phyloP scores from a whole-genome alignment of 2,888 invertebrate species.

The Lasioglossum malachurum region DNA sequence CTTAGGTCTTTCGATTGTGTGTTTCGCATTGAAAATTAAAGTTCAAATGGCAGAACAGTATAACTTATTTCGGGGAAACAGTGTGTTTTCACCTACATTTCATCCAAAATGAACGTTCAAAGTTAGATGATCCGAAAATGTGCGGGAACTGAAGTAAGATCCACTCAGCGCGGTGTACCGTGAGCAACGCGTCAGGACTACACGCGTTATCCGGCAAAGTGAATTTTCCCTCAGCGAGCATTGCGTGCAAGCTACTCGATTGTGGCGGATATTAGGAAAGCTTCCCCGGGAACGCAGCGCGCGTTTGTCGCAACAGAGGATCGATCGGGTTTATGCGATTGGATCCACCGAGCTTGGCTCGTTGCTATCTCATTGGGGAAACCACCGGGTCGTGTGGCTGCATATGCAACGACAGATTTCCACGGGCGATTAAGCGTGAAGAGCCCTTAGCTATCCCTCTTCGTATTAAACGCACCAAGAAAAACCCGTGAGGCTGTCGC shows the following conservation, averaged over 20 bases:
- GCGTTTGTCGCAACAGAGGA: conserved; percentile 26
- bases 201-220: not conserved
- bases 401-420: conserved; percentile 44
- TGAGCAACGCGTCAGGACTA: not conserved
- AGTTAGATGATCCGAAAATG: not conserved
- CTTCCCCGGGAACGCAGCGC: not conserved
- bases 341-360: conserved; percentile 24
- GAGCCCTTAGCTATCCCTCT: conserved; percentile 28
- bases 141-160: not conserved
- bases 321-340: conserved; percentile 53
- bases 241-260: conserved; percentile 18
- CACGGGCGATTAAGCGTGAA: conserved; percentile 48
- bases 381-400: conserved; percentile 28
- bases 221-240: not conserved
- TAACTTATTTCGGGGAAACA: no score
- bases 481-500: not conserved
- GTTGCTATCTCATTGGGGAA: conserved; percentile 28
- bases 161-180: not conserved
- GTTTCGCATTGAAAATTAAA: no score
- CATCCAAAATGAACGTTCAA: no score
- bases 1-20: no score
- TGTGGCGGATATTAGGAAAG: conserved; percentile 31
- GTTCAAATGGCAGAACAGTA: no score
- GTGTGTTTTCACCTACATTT: not conserved
- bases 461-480: not conserved